A percentile compares a stretch with the other conserved stretches of the same genome.
These are phyloP conservation scores for Tachuris rubrigastra DNA, from an alignment of 2,113 vertebrate species.

Conservation along the genomic window DNA sequence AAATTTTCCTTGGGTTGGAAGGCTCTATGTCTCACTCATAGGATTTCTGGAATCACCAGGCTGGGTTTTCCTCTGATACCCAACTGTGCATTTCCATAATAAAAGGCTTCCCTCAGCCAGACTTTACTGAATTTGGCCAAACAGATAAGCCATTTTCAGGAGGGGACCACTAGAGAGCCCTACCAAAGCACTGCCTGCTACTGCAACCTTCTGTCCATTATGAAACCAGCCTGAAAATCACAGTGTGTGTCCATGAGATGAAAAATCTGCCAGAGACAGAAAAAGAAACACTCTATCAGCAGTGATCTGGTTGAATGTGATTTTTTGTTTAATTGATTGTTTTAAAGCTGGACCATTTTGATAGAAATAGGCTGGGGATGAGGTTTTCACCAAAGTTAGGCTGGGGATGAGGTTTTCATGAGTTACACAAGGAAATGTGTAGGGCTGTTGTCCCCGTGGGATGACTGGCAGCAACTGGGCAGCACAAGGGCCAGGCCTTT, in stretches of 20 bases:
- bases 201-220: neutral
- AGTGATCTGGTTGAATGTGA: neutral
- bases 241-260: fast-evolving
- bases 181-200: neutral
- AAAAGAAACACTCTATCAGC: neutral
- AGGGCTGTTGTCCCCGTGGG: neutral
- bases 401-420: neutral
- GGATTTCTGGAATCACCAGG: neutral
- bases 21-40: neutral
- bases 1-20: neutral
- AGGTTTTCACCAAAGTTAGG: neutral
- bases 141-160: neutral
- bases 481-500: neutral
- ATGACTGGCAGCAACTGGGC: neutral
- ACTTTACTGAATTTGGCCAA: neutral
- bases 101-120: neutral
- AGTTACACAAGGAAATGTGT: fast-evolving
- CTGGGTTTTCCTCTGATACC: neutral
- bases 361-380: neutral
- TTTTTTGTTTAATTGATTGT: neutral
- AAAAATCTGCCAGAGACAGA: neutral
- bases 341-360: neutral
- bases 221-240: neutral
- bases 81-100: neutral
- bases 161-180: neutral